Evolutionary conservation across 2,888 invertebrate species (phyloP), one percentile per base, ranked within the genome.

Genomic region (Ormyrus rosae): DNA sequence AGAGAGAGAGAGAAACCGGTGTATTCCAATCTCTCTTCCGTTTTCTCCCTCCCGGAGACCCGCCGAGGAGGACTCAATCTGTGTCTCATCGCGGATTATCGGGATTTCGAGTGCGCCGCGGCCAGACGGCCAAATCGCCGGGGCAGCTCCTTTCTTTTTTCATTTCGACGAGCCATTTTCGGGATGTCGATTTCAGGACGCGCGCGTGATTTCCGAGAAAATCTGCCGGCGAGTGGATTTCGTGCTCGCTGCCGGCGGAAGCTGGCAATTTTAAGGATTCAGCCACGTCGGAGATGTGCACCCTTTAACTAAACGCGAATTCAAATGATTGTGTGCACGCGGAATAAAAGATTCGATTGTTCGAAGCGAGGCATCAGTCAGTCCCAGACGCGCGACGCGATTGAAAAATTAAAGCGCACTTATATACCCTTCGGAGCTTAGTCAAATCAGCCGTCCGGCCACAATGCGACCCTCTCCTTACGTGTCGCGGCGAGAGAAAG

Each of bases 1-100:
- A 11, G 46, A 74, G 55, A 55, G 19, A 2, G 34, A 10, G 63
- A 55, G 45, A 58, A 85, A 85, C 83, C 85, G 86, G 87, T 34
- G 34, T 88, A 88, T 89, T 89, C 86, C 90, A 89, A 90, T 90
- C 88, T 89, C 88, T 86, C 74, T 85, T 86, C 83, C 81, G 82
- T 83, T 81, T 78, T 77, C 61, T 60, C 72, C 68, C n/a, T 48
- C 69, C 64, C 73, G 6, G 58, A 34, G 34, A 64, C 51, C 65
- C 79, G 81, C 76, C 76, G 69, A 34, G 73, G 69, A 83, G 79
- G 88, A 89, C 89, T 89, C 89, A 89, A 90, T 90, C 89, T 89
- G 87, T 89, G 88, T 89, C 89, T 89, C 89, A 90, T 87, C 88
- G 87, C 84, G 88, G 90, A 90, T 90, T 90, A 90, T 89, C 88